These are phyloP conservation scores for Phyllotreta cruciferae DNA, from an alignment of 2,888 invertebrate genomes.

Conservation along the genomic window DNA sequence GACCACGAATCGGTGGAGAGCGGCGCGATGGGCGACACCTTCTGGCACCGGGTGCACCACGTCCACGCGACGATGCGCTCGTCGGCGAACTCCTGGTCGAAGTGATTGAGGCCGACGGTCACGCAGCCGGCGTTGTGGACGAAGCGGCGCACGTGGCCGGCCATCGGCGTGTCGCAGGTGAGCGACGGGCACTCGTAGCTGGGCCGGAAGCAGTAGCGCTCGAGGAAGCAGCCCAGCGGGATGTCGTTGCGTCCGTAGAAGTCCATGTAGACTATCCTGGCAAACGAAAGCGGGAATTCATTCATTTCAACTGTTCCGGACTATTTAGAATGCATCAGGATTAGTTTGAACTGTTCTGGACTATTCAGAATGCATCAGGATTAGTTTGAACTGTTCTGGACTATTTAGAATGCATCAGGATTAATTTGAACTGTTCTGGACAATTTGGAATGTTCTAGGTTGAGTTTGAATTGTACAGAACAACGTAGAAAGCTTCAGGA, in stretches of 20 bases:
- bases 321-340: not conserved
- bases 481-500: slow-evolving; percentile 9
- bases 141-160: slow-evolving; percentile 87
- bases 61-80: slow-evolving; percentile 81
- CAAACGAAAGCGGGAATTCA: no score
- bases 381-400: slow-evolving; percentile 1
- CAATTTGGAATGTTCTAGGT: not conserved
- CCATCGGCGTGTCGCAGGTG: slow-evolving; percentile 83
- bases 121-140: slow-evolving; percentile 91
- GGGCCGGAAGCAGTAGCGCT: slow-evolving; percentile 88
- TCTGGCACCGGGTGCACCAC: slow-evolving; percentile 75
- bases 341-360: no score
- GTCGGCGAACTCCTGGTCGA: slow-evolving; percentile 64
- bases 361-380: no score
- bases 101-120: slow-evolving; percentile 72
- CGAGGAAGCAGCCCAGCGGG: slow-evolving; percentile 91
- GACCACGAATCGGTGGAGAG: slow-evolving; percentile 82
- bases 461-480: not conserved
- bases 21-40: slow-evolving; percentile 75
- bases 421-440: no score
- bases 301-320: no score
- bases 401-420: no score
- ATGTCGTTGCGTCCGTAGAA: slow-evolving; percentile 96
- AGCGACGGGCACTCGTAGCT: slow-evolving; percentile 83
- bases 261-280: slow-evolving; percentile 88